phyloP scores from a whole-genome alignment of 2,113 vertebrate genomes.

The Choloepus hoffmanni region DNA sequence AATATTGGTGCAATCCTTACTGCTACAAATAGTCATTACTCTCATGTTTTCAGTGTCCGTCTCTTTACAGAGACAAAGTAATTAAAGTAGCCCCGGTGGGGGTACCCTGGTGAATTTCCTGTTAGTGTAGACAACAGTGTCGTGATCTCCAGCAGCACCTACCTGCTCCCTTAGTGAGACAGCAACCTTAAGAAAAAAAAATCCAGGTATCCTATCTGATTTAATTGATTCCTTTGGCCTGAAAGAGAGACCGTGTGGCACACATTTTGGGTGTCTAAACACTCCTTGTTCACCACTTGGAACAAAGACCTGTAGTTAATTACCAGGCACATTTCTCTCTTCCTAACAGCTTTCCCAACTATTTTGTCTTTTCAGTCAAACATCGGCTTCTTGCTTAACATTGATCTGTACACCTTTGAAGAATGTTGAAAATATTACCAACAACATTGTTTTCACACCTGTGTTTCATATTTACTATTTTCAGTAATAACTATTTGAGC shows the following conservation, averaged over 20 bases:
- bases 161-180: background rate
- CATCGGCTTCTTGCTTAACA: background rate
- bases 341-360: background rate
- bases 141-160: background rate
- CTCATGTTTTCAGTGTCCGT: background rate
- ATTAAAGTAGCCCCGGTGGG: background rate
- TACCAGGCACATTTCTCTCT: background rate
- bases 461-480: background rate
- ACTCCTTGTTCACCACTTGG: background rate
- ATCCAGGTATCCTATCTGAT: constrained; percentile 50
- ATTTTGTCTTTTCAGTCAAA: background rate
- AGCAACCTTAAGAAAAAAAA: constrained; percentile 55
- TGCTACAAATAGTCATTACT: background rate
- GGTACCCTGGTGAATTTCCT: constrained; percentile 6
- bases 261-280: background rate
- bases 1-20: background rate
- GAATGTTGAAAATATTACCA: background rate
- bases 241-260: background rate
- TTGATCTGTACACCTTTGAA: background rate
- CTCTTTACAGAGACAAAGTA: background rate
- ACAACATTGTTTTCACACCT: background rate
- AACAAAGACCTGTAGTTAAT: background rate
- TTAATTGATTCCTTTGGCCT: constrained; percentile 73
- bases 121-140: background rate
- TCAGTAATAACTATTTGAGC: background rate